Base-by-base conservation (phyloP, 2,888 invertebrate species). In the Metacarcinus magister region DNA sequence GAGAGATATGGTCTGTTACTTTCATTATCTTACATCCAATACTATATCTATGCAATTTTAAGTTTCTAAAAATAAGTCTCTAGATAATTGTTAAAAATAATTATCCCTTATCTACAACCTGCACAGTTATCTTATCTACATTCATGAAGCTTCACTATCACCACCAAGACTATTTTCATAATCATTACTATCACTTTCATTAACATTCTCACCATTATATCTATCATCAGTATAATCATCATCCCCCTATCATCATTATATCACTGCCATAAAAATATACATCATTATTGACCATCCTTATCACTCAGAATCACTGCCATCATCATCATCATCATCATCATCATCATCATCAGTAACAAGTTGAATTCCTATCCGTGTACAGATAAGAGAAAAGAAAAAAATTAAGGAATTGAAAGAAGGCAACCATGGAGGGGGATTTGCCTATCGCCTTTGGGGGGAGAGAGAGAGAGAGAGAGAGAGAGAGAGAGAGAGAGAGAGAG, bases 321-420 rank as follows among this genome's bases (percentile, higher is more conserved):
- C 89, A 89, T 89, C 89, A 89, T 89, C 89, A 89, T 89, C 89
- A 89, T 89, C 89, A 89, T 89, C 89, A 89, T n/a, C 89, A 89
- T 89, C 89, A 32, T n/a, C 89, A 89, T n/a, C 89, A 89, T n/a
- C 89, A 89, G 10, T n/a, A 89, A 10, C 89, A 89, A n/a, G n/a
- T n/a, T n/a, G n/a, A n/a, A n/a, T n/a, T n/a, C n/a, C n/a, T n/a
- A n/a, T n/a, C n/a, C n/a, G n/a, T n/a, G n/a, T n/a, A n/a, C n/a
- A n/a, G n/a, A n/a, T n/a, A n/a, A n/a, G n/a, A n/a, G n/a, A n/a
- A n/a, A n/a, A n/a, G n/a, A n/a, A n/a, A n/a, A n/a, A n/a, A n/a
- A n/a, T n/a, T n/a, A n/a, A n/a, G n/a, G n/a, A n/a, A n/a, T n/a
- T n/a, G n/a, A n/a, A n/a, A n/a, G n/a, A n/a, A n/a, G n/a, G n/a